phyloP scores from a whole-genome alignment of 2,113 vertebrate species.

The Rhagologus leucostigma region DNA sequence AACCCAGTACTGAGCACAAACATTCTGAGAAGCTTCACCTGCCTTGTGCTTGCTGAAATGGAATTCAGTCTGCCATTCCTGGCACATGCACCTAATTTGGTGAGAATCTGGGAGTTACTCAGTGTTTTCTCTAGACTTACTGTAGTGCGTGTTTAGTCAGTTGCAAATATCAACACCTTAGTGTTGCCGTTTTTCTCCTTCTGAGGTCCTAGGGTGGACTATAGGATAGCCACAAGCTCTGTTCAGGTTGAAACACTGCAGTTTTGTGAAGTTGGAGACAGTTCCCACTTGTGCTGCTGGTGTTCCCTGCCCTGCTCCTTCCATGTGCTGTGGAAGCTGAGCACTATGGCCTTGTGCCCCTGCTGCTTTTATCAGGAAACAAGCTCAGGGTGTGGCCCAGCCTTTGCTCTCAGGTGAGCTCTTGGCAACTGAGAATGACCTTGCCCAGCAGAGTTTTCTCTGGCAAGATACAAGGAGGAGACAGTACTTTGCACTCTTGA shows the following conservation, averaged over 20 bases:
- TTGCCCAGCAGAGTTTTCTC: neutral
- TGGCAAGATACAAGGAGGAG: neutral
- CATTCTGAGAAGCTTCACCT: neutral
- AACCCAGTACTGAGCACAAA: neutral
- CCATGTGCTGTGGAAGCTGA: fast-evolving
- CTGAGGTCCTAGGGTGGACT: neutral
- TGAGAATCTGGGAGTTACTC: neutral
- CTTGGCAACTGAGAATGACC: neutral
- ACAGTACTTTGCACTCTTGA: neutral
- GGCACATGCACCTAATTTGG: neutral
- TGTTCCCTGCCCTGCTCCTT: neutral
- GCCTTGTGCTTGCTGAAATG: neutral
- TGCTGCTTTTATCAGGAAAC: neutral
- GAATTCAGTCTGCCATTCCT: neutral
- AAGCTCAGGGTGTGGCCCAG: neutral
- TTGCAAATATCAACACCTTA: neutral
- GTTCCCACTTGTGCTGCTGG: neutral
- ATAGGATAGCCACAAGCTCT: neutral
- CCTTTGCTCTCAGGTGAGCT: neutral
- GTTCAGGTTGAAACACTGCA: neutral
- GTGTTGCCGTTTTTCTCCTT: neutral
- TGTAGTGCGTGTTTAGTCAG: neutral
- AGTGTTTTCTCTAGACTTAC: neutral
- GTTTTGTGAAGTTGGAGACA: neutral
- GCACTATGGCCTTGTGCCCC: fast-evolving